Evolutionary conservation across 1,140 invertebrate species (phyloP).

Genomic region (Spodoptera litura): DNA sequence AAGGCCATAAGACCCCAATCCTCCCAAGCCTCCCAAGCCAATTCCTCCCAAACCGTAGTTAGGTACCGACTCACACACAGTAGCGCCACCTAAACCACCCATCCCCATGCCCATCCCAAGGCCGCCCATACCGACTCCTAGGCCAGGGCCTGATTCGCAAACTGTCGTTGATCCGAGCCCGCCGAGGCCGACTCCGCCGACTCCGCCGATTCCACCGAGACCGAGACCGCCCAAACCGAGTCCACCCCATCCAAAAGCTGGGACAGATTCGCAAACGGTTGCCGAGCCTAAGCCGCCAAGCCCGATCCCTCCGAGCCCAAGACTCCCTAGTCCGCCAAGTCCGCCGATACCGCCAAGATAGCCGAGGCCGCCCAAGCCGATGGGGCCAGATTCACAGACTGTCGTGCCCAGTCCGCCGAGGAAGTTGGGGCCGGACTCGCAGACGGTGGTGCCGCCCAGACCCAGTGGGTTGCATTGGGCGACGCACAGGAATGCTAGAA

Average conservation of each 20-base stretch:
- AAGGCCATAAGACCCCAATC: constrained; percentile 28
- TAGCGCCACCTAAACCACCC: neutral
- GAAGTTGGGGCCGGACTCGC: constrained; percentile 50
- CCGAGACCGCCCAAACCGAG: constrained; percentile 5
- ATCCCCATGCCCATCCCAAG: too few species aligned
- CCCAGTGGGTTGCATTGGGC: constrained; percentile 59
- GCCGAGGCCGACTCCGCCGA: constrained; percentile 19
- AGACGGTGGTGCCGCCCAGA: constrained; percentile 52
- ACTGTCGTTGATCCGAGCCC: constrained; percentile 45
- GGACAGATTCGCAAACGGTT: constrained; percentile 47
- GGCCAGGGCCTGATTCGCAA: constrained; percentile 49
- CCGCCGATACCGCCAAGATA: neutral
- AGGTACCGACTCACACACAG: neutral
- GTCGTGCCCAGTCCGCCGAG: constrained; percentile 11
- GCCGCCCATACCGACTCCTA: neutral
- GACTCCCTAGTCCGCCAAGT: constrained; percentile 2
- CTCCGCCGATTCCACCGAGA: constrained; percentile 6
- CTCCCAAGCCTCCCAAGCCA: constrained; percentile 9
- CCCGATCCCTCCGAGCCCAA: neutral
- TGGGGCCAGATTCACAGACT: constrained; percentile 37
- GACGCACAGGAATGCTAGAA: constrained; percentile 51
- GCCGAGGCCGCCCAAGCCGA: constrained; percentile 22
- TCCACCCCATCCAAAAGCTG: constrained; percentile 5
- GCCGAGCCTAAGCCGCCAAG: neutral
- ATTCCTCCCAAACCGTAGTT: neutral